Percentiles rank a stretch among this genome's conserved stretches.
phyloP scores from a whole-genome alignment of 64 coral and sea anemone species.

The Montipora cactus region DNA sequence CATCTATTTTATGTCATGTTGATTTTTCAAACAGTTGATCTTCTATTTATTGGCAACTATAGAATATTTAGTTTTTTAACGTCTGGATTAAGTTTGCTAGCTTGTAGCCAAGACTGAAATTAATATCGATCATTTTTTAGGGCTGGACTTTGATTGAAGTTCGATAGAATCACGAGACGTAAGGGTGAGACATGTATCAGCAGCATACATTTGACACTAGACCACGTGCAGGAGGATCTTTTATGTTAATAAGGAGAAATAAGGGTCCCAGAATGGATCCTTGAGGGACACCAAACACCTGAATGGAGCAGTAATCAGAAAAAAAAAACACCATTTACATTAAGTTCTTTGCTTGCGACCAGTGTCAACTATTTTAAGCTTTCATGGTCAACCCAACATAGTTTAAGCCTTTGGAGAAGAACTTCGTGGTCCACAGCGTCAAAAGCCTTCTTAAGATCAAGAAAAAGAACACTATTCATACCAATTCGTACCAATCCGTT shows the following conservation, averaged over 20 bases:
- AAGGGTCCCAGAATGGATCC: conserved; percentile 1
- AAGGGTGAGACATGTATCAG: conserved; percentile 38
- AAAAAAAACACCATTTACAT: background rate
- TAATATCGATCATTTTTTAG: background rate
- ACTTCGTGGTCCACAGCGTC: conserved; percentile 12
- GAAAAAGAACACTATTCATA: background rate
- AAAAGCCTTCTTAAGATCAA: conserved; percentile 52
- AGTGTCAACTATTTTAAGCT: conserved; percentile 32
- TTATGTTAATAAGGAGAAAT: conserved; percentile 47
- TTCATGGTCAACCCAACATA: background rate
- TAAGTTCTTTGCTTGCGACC: conserved; percentile 1
- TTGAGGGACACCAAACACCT: conserved; percentile 40
- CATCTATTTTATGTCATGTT: no score
- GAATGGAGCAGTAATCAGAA: no score
- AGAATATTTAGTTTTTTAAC: background rate
- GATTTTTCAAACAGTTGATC: no score
- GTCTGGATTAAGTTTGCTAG: background rate
- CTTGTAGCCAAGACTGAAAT: conserved; percentile 9
- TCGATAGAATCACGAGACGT: background rate
- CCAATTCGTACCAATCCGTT: no score
- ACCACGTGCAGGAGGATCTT: conserved; percentile 32
- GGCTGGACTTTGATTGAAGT: background rate
- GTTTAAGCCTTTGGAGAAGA: conserved; percentile 4
- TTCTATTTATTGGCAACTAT: background rate
- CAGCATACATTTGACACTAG: conserved; percentile 28